phyloP scores from a whole-genome alignment of 2,797 vertebrate genomes.

The Chiropotes sagulatus region DNA sequence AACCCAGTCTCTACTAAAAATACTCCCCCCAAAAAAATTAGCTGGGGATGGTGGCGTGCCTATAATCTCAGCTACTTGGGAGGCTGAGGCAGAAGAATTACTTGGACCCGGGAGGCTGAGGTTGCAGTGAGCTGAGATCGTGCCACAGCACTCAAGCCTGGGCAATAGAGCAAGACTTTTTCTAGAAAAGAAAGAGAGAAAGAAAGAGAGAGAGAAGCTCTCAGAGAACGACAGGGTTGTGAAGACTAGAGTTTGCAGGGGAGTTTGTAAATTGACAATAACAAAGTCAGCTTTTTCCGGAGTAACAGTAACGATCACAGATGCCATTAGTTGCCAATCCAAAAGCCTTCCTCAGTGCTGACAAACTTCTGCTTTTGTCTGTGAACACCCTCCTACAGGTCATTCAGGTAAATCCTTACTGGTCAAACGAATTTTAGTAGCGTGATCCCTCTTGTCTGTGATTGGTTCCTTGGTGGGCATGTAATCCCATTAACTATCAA shows the following conservation, averaged over 20 bases:
- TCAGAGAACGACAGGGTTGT: not conserved
- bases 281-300: not conserved
- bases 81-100: not conserved
- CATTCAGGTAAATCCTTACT: not conserved
- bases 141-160: not conserved
- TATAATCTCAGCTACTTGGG: not conserved
- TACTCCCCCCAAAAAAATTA: not conserved
- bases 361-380: not conserved
- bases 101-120: not conserved
- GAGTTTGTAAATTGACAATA: not conserved
- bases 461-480: not conserved
- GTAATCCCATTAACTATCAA: not conserved
- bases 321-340: too few relatives aligned
- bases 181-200: too few relatives aligned
- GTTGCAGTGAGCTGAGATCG: not conserved
- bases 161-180: not conserved
- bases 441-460: not conserved
- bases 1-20: not conserved
- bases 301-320: not conserved
- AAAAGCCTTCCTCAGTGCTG: not conserved
- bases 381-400: not conserved
- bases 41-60: fast-evolving
- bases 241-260: not conserved
- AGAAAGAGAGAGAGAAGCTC: not conserved
- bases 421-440: not conserved